phyloP scores from a whole-genome alignment of 2,113 vertebrate species.

The Lamprotornis superbus region DNA sequence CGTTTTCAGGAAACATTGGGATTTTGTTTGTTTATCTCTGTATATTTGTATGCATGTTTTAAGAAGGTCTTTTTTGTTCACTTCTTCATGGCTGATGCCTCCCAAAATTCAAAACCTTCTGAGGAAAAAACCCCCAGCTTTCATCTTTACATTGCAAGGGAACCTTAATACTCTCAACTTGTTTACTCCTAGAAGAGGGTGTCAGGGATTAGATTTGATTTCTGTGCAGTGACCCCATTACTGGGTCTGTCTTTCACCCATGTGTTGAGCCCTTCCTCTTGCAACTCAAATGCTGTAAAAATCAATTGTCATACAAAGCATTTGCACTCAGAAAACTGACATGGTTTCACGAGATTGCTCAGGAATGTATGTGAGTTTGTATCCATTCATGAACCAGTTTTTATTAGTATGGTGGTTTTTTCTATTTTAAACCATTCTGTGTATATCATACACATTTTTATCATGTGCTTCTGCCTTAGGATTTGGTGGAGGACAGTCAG shows the following conservation, averaged over 20 bases:
- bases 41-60: neutral
- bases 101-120: neutral
- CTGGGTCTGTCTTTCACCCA: neutral
- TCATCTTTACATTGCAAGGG: neutral
- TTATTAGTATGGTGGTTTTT: rapidly evolving
- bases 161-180: neutral
- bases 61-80: neutral
- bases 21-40: neutral
- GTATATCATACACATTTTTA: neutral
- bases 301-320: neutral
- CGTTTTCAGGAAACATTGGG: neutral
- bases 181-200: neutral
- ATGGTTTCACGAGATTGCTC: neutral
- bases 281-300: neutral
- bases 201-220: neutral
- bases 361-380: neutral
- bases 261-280: neutral
- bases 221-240: neutral
- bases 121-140: neutral
- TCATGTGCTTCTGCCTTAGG: neutral
- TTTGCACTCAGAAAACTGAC: neutral
- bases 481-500: neutral
- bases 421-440: neutral
- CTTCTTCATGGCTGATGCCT: neutral
- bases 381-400: neutral